These are phyloP conservation scores for Adelges cooleyi DNA, from an alignment of 1,140 invertebrate species.

Conservation along the genomic window DNA sequence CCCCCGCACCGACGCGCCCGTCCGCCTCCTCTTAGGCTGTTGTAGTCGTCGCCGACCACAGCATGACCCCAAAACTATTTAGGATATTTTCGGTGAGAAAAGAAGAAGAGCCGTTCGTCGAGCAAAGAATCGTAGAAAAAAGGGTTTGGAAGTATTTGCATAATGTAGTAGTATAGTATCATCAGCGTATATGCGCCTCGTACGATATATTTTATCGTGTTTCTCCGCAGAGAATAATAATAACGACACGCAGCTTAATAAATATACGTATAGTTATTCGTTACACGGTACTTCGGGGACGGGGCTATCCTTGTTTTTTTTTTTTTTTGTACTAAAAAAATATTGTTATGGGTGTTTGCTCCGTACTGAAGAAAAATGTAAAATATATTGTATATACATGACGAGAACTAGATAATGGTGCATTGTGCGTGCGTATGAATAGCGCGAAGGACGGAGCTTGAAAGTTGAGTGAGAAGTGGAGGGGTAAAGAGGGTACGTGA, in stretches of 20 bases:
- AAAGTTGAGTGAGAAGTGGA: not conserved
- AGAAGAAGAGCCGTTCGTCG: not conserved
- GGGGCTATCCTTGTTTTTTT: no score
- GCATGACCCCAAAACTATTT: conserved; percentile 27
- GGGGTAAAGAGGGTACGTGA: not conserved
- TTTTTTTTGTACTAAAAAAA: no score
- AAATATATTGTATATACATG: no score
- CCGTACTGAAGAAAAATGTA: no score
- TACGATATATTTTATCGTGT: no score
- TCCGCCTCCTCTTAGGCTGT: not conserved
- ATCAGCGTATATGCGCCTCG: not conserved
- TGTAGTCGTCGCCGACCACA: conserved; percentile 11
- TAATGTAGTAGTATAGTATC: not conserved
- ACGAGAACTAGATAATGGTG: no score
- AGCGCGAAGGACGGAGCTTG: conserved; percentile 12
- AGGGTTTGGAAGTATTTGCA: conserved; percentile 25
- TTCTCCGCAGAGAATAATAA: no score
- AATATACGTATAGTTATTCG: no score
- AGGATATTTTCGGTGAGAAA: conserved; percentile 23
- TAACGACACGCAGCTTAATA: no score
- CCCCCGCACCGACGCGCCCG: not conserved
- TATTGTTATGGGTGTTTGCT: no score
- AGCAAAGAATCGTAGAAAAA: conserved; percentile 5
- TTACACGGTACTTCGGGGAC: no score
- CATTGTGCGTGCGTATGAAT: not conserved